Percentiles rank a stretch among this genome's conserved stretches.
These are phyloP conservation scores for Phasia obesa DNA, from an alignment of 2,888 invertebrate species.

Conservation along the genomic window DNA sequence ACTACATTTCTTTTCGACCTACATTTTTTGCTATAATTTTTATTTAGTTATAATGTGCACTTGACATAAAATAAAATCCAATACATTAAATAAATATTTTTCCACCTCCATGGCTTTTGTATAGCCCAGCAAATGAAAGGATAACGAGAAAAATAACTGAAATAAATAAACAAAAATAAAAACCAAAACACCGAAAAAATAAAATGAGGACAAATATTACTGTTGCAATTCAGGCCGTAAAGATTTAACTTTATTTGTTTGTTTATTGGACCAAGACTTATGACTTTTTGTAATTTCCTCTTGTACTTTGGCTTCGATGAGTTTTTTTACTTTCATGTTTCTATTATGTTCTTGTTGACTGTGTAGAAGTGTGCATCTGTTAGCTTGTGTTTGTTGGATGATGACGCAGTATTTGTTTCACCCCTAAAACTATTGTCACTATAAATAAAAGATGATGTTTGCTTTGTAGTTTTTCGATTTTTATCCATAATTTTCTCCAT, in stretches of 20 bases:
- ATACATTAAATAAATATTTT: too few relatives aligned
- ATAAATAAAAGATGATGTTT: too few relatives aligned
- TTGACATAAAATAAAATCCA: too few relatives aligned
- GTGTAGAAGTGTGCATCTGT: too few relatives aligned
- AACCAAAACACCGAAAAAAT: not conserved
- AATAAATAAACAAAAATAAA: conserved; percentile 5
- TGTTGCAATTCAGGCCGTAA: conserved; percentile 1
- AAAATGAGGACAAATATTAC: conserved; percentile 10
- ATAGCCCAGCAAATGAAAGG: not conserved
- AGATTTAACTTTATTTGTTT: not conserved
- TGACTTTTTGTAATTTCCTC: not conserved
- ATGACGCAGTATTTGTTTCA: too few relatives aligned
- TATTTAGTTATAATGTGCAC: too few relatives aligned
- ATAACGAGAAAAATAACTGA: not conserved
- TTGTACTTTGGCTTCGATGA: not conserved
- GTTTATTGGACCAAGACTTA: conserved; percentile 6
- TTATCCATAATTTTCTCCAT: too few relatives aligned
- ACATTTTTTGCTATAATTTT: too few relatives aligned
- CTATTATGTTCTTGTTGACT: not conserved
- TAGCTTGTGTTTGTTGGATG: too few relatives aligned
- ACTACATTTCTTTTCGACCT: too few relatives aligned
- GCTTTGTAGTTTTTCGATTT: too few relatives aligned
- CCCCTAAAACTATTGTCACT: too few relatives aligned
- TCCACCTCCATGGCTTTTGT: not conserved
- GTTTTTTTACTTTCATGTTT: not conserved